phyloP scores from a whole-genome alignment of 2,888 invertebrate species.

The Tyria jacobaeae region DNA sequence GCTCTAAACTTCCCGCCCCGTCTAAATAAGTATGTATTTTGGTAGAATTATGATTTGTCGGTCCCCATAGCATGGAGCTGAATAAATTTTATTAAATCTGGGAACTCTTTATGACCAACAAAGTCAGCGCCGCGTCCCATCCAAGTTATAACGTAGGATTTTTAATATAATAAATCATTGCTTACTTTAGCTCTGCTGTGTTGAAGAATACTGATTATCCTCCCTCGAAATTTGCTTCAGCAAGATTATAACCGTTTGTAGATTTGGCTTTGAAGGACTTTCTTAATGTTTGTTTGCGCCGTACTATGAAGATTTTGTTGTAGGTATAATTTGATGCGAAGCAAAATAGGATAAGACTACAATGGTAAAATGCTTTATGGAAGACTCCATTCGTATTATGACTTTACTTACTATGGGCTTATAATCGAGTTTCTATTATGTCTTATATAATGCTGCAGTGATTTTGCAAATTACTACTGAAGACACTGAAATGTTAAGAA shows the following conservation, averaged over 20 bases:
- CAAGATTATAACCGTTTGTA: conserved; percentile 46
- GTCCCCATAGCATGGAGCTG: conserved; percentile 77
- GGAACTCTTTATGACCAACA: conserved; percentile 79
- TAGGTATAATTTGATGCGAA: conserved; percentile 34
- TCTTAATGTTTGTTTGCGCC: conserved; percentile 40
- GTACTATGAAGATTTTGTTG: conserved; percentile 36
- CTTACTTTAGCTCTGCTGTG: conserved; percentile 58
- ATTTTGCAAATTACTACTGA: too few relatives aligned
- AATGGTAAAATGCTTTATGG: not conserved
- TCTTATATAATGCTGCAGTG: not conserved
- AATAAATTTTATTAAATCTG: conserved; percentile 85
- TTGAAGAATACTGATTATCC: conserved; percentile 54
- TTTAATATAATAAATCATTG: conserved; percentile 77
- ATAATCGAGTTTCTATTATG: not conserved
- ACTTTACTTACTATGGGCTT: not conserved
- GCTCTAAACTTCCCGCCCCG: conserved; percentile 76
- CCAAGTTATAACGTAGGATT: conserved; percentile 67
- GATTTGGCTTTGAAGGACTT: conserved; percentile 31
- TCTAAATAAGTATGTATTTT: conserved; percentile 83
- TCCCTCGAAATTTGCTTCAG: conserved; percentile 47
- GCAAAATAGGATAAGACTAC: conserved; percentile 18
- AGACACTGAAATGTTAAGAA: too few relatives aligned
- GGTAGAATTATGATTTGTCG: conserved; percentile 83
- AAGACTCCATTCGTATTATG: too few relatives aligned
- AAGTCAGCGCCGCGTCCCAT: conserved; percentile 74